These are phyloP conservation scores for Himalopsyche tibetana DNA, from an alignment of 2,888 invertebrate species.

Conservation along the genomic window DNA sequence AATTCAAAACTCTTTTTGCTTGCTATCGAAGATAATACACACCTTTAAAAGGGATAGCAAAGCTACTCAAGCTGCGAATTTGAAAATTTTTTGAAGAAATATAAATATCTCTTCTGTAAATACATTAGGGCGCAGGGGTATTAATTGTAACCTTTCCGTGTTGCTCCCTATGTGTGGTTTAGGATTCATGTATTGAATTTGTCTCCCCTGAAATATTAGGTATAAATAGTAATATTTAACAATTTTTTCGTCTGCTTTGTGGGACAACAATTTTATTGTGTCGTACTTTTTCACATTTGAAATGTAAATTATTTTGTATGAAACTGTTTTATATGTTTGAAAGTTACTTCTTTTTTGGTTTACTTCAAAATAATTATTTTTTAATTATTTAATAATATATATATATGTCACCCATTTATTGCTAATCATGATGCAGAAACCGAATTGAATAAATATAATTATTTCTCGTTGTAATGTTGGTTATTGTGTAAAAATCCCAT, in stretches of 20 bases:
- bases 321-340: neutral
- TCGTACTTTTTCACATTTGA: neutral
- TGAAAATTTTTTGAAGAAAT: neutral
- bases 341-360: neutral
- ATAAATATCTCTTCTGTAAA: constrained; percentile 2
- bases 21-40: neutral
- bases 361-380: neutral
- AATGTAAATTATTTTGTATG: neutral
- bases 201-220: neutral
- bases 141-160: neutral
- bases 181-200: neutral
- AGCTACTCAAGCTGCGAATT: neutral
- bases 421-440: neutral
- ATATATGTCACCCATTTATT: neutral
- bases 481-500: too few relatives aligned
- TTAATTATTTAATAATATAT: neutral
- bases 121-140: neutral
- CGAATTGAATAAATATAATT: too few relatives aligned
- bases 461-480: too few relatives aligned
- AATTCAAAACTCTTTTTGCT: neutral
- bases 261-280: neutral
- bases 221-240: constrained; percentile 28
- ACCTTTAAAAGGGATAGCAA: neutral
- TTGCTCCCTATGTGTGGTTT: neutral
- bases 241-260: neutral